Base-by-base conservation (phyloP, 2,888 invertebrate species). In the Nebria salina region DNA sequence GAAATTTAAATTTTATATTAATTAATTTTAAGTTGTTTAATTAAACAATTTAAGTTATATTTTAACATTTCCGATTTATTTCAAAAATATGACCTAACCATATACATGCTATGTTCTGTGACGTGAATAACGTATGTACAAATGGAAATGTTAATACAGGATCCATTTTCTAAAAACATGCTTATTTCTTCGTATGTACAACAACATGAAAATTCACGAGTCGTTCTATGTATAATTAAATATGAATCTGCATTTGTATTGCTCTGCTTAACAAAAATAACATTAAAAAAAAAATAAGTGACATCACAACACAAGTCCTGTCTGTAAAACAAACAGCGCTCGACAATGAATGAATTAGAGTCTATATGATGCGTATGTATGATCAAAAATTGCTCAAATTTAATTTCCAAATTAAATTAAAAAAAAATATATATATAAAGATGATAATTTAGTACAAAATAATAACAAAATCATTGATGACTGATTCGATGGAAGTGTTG, bases 401-500 rank as follows among this genome's bases (percentile, higher is more conserved):
- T 5, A 70, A 34, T 70, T 34, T 70, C 1, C 26, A 70, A 20
- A 26, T 70, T 20, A 70, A 70, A 70, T 70, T 13, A 8, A 70
- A 20, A 26, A 70, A 42, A 34, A 1, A 72, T 72, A 72, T 26
- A 72, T 8, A 72, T 72, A 72, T 26, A 72, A 54, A 8, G 54
- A 54, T 54, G 54, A 54, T 54, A 54, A 73, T 42, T n/a, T n/a
- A 73, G 73, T 73, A 73, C 26, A 73, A 73, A 79, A 65, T 68
- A 64, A 73, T 43, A 72, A 65, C 66, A 73, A 54, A 34, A 25
- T 65, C n/a, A 79, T 74, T n/a, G 64, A 75, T 80, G 80, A 75
- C 72, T 65, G 78, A 78, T 80, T 73, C 74, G 75, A 80, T 75
- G 80, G 75, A 75, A 75, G 64, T 80, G 75, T 80, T 76, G 54